Conservation (phyloP, 1,140 invertebrate species). For the Aphelinus atriplicis region DNA sequence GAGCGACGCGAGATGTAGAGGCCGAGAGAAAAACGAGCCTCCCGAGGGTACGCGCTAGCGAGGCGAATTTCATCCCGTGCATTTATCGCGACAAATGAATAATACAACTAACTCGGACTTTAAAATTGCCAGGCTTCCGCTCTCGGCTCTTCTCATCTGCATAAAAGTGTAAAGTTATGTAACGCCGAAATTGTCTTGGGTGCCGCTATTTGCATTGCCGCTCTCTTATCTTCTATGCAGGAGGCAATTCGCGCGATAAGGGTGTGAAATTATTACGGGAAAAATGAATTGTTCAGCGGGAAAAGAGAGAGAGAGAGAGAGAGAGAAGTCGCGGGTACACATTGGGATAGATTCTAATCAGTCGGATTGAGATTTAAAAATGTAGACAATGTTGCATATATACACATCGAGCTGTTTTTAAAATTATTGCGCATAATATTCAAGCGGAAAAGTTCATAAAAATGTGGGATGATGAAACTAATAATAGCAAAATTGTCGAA, state of each 20-base stretch:
- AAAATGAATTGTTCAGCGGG: slow-evolving; percentile 4
- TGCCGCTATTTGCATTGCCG: slow-evolving; percentile 36
- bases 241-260: neutral
- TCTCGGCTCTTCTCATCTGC: slow-evolving; percentile 44
- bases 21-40: no score
- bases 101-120: slow-evolving; percentile 48
- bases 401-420: no score
- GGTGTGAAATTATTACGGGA: slow-evolving; percentile 8
- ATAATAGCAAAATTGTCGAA: no score
- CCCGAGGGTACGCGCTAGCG: no score
- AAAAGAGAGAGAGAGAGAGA: slow-evolving; percentile 7
- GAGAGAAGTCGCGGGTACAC: no score
- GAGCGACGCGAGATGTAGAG: no score
- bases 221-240: slow-evolving; percentile 29
- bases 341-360: no score
- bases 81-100: slow-evolving; percentile 46
- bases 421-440: no score
- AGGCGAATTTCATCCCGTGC: neutral
- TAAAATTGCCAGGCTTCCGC: slow-evolving; percentile 47
- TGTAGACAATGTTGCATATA: no score
- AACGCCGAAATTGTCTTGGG: slow-evolving; percentile 37
- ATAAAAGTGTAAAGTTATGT: slow-evolving; percentile 44
- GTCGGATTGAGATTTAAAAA: no score
- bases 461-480: no score
- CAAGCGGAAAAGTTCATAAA: no score